Percentiles rank a stretch among this genome's conserved stretches.
Conservation (phyloP, 2,888 invertebrate species). For the Hydropsyche betteni region DNA sequence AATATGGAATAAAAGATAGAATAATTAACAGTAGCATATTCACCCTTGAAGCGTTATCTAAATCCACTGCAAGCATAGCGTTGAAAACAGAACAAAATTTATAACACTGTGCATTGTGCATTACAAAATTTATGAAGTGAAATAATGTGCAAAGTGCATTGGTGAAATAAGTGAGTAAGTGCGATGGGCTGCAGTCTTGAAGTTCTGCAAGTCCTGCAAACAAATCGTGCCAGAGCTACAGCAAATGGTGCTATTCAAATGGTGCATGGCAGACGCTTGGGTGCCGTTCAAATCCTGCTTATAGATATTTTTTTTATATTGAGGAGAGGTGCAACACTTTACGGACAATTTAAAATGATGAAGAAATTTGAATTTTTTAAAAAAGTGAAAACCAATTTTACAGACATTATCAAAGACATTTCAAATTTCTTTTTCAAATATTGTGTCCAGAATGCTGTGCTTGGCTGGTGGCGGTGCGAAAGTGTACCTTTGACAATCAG, state of each 20-base stretch:
- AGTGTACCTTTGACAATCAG: conserved; percentile 77
- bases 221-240: conserved; percentile 36
- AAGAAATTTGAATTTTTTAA: not conserved
- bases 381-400: too few relatives aligned
- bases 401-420: not conserved
- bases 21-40: conserved; percentile 46
- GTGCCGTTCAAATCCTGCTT: too few relatives aligned
- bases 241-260: conserved; percentile 35
- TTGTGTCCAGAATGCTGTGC: conserved; percentile 18
- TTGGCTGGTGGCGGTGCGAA: conserved; percentile 35
- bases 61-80: conserved; percentile 52
- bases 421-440: conserved; percentile 10
- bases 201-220: conserved; percentile 38
- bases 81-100: conserved; percentile 50
- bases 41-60: conserved; percentile 52
- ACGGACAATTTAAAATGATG: conserved; percentile 3
- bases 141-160: conserved; percentile 41
- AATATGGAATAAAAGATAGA: conserved; percentile 31
- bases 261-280: conserved; percentile 12
- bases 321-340: conserved; percentile 48
- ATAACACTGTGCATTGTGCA: conserved; percentile 50
- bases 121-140: conserved; percentile 30
- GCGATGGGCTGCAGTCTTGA: conserved; percentile 14
- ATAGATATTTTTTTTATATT: not conserved
- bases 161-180: conserved; percentile 7